A percentile compares a stretch with the other conserved stretches of the same genome.
Conservation (phyloP, 2,113 vertebrate species). For the Lamprotornis superbus region DNA sequence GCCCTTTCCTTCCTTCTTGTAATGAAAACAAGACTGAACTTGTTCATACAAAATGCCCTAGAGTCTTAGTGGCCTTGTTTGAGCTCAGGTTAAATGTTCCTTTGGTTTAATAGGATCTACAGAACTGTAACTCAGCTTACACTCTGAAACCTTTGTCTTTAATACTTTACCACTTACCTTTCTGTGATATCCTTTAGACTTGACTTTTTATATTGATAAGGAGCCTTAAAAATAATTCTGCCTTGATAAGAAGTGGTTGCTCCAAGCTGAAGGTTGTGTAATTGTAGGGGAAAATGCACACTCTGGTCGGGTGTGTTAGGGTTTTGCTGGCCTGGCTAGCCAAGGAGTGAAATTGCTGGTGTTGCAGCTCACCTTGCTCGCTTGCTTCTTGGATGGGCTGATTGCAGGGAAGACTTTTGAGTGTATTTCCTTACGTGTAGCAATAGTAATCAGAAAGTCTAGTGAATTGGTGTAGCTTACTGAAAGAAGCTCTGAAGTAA, state of each 20-base stretch:
- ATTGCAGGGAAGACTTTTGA: neutral
- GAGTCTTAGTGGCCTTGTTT: neutral
- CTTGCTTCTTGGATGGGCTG: neutral
- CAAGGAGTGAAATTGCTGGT: neutral
- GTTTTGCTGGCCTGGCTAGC: neutral
- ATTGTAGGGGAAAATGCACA: rapidly evolving
- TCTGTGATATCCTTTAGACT: neutral
- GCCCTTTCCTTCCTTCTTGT: neutral
- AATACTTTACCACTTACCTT: neutral
- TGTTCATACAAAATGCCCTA: neutral
- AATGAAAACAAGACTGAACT: neutral
- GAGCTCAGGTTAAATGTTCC: neutral
- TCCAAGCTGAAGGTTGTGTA: neutral
- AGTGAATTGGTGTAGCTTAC: neutral
- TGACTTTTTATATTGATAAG: neutral
- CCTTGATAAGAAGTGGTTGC: neutral
- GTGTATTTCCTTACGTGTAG: neutral
- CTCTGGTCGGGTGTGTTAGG: rapidly evolving
- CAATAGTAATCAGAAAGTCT: neutral
- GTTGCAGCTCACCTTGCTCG: rapidly evolving
- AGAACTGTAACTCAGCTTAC: rapidly evolving
- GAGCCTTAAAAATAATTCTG: neutral
- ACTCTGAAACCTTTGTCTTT: neutral
- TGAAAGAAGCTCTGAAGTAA: rapidly evolving
- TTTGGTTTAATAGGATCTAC: neutral